A percentile compares a stretch with the other conserved stretches of the same genome.
These are phyloP conservation scores for Halesus radiatus DNA, from an alignment of 1,140 invertebrate genomes.

Conservation along the genomic window DNA sequence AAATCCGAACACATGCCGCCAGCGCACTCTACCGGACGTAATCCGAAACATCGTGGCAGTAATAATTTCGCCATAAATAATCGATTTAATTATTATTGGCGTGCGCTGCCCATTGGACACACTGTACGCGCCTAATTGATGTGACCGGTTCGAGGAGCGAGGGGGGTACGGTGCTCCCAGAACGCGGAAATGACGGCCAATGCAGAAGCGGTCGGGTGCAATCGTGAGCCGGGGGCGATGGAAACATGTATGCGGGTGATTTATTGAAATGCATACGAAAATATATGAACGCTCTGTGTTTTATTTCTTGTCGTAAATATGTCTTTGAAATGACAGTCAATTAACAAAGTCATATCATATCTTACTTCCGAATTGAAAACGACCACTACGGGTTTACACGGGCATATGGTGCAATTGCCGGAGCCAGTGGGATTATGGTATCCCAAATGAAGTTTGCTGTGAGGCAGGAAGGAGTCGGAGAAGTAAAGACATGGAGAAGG, in stretches of 20 bases:
- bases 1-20: not conserved
- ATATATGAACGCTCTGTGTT: too few relatives aligned
- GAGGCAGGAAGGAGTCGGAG: too few relatives aligned
- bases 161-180: not conserved
- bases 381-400: too few relatives aligned
- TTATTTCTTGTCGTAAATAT: too few relatives aligned
- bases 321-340: too few relatives aligned
- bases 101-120: slow-evolving; percentile 12
- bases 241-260: slow-evolving; percentile 4
- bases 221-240: slow-evolving; percentile 7
- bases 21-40: not conserved
- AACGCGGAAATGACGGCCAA: slow-evolving; percentile 14
- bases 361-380: too few relatives aligned
- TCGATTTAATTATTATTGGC: slow-evolving; percentile 37
- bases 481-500: too few relatives aligned
- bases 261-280: not conserved
- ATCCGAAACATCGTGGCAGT: not conserved
- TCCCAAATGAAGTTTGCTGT: too few relatives aligned
- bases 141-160: not conserved
- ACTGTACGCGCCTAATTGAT: slow-evolving; percentile 40
- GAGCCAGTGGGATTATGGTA: too few relatives aligned
- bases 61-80: slow-evolving; percentile 30
- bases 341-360: too few relatives aligned
- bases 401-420: too few relatives aligned
- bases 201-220: slow-evolving; percentile 18